A percentile compares a stretch with the other conserved stretches of the same genome.
These are phyloP conservation scores for Gallinago media DNA, from an alignment of 2,113 vertebrate species.

Conservation along the genomic window DNA sequence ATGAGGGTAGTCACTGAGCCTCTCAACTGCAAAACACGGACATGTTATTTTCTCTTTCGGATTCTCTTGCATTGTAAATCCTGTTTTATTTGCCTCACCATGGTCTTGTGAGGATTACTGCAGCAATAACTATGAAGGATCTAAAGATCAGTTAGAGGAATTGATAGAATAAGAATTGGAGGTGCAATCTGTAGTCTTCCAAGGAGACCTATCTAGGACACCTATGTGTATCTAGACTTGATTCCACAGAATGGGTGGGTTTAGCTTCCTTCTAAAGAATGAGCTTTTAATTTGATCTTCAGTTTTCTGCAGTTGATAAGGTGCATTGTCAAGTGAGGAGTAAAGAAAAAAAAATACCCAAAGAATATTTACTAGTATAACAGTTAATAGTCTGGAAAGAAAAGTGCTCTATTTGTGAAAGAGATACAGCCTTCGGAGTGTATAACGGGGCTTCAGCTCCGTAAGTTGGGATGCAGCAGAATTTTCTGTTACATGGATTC, in stretches of 20 bases:
- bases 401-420: background rate
- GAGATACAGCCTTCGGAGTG: background rate
- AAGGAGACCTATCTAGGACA: background rate
- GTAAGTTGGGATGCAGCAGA: background rate
- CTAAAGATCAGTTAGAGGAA: background rate
- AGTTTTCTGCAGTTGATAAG: background rate
- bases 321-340: background rate
- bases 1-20: background rate
- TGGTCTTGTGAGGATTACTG: background rate
- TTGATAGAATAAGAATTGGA: background rate
- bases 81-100: background rate
- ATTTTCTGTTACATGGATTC: background rate
- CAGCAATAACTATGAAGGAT: background rate
- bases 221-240: accelerated
- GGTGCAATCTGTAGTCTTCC: background rate
- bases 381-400: background rate
- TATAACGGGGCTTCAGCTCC: background rate
- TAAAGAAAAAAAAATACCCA: background rate
- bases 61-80: background rate
- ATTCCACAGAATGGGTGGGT: background rate
- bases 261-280: background rate
- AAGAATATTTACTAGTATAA: background rate
- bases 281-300: background rate
- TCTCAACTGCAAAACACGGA: background rate
- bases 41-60: accelerated